phyloP scores from a whole-genome alignment of 2,113 vertebrate species.

The Meleagris gallopavo region DNA sequence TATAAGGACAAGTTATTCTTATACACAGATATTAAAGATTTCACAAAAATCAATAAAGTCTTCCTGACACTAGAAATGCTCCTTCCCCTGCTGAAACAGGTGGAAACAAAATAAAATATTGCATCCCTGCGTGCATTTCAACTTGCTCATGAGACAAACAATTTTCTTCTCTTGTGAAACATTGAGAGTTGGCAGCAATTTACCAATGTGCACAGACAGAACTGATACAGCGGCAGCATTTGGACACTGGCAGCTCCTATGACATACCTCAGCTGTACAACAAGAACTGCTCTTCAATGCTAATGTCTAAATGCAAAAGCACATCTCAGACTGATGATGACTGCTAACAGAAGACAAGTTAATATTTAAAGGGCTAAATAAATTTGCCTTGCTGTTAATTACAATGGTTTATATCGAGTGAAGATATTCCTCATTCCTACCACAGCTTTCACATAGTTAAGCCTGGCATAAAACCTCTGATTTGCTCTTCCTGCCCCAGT shows the following conservation, averaged over 20 bases:
- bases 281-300: background rate
- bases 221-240: background rate
- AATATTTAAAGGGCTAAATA: slow-evolving; percentile 12
- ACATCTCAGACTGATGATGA: background rate
- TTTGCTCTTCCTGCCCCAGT: background rate
- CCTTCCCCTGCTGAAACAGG: background rate
- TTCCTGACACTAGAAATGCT: background rate
- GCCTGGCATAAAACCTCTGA: background rate
- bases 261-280: background rate
- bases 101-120: background rate
- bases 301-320: background rate
- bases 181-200: background rate
- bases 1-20: background rate
- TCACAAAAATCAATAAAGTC: background rate
- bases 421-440: background rate
- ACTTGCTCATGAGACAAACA: background rate
- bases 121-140: background rate
- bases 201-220: background rate
- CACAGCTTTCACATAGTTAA: background rate
- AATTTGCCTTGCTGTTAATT: slow-evolving; percentile 7
- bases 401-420: background rate
- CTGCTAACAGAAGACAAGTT: background rate
- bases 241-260: background rate
- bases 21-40: background rate
- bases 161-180: background rate